Evolutionary conservation across 2,888 invertebrate genomes (phyloP).

Genomic region (Maniola hyperantus): DNA sequence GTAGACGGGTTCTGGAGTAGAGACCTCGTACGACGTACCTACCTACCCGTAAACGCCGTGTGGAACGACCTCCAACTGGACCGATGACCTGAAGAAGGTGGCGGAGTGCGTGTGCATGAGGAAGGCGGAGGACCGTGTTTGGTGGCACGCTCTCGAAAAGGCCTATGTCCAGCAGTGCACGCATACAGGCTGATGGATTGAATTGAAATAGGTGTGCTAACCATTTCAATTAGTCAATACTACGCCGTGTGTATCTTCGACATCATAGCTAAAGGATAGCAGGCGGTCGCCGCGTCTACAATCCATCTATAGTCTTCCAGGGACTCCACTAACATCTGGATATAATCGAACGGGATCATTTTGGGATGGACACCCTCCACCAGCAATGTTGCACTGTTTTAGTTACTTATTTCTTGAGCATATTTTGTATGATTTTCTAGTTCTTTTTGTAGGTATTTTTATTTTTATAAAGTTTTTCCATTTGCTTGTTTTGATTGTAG

Average conservation of each 20-base stretch:
- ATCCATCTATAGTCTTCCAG: constrained; percentile 69
- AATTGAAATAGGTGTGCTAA: background rate
- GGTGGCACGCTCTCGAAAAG: too few relatives aligned
- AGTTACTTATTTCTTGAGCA: constrained; percentile 17
- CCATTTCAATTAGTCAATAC: constrained; percentile 12
- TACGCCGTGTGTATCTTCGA: constrained; percentile 64
- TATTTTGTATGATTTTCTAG: constrained; percentile 25
- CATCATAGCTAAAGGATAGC: constrained; percentile 65
- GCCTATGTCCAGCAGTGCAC: too few relatives aligned
- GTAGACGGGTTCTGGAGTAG: too few relatives aligned
- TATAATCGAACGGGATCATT: constrained; percentile 63
- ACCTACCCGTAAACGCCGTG: too few relatives aligned
- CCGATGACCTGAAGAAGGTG: too few relatives aligned
- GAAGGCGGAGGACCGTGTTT: too few relatives aligned
- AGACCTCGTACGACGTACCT: too few relatives aligned
- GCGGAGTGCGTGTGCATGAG: too few relatives aligned
- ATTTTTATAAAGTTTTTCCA: constrained; percentile 14
- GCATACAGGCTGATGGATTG: too few relatives aligned
- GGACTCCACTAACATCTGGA: constrained; percentile 55
- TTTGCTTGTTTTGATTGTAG: constrained; percentile 10
- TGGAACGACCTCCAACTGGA: too few relatives aligned
- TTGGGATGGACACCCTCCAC: constrained; percentile 27
- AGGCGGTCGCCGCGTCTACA: constrained; percentile 62
- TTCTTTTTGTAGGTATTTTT: constrained; percentile 19
- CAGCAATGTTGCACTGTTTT: constrained; percentile 5